phyloP scores from a whole-genome alignment of 2,797 vertebrate species.

The Serranus cabrilla region DNA sequence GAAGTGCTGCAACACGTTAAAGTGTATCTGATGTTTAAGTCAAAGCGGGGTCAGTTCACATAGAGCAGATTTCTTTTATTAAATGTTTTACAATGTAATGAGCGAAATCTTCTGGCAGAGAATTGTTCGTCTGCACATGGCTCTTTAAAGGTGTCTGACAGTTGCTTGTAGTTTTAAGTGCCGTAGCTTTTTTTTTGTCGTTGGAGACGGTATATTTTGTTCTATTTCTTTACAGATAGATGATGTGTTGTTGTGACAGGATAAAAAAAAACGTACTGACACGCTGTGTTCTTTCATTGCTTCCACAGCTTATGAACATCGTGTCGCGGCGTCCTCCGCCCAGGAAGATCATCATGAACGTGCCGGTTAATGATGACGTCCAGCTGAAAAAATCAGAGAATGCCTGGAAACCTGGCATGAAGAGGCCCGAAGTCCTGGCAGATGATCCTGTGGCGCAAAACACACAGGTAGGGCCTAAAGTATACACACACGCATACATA shows the following conservation, averaged over 20 bases:
- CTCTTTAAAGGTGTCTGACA: neutral
- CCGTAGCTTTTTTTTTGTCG: neutral
- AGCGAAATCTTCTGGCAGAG: neutral
- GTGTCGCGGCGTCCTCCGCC: constrained; percentile 85
- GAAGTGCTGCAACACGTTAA: neutral
- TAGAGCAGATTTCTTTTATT: neutral
- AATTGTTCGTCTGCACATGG: neutral
- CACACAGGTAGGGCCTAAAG: constrained; percentile 88
- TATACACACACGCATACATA: neutral
- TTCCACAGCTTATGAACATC: constrained; percentile 81
- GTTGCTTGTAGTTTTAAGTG: neutral
- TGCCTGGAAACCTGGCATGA: constrained; percentile 96
- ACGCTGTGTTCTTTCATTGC: neutral
- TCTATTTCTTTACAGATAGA: neutral
- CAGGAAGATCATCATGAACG: constrained; percentile 95
- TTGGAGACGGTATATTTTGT: neutral
- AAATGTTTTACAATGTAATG: neutral
- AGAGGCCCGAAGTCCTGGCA: constrained; percentile 81
- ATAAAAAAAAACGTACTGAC: neutral
- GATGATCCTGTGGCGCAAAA: constrained; percentile 85
- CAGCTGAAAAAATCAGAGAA: constrained; percentile 96
- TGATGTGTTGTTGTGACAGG: neutral
- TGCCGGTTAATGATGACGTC: constrained; percentile 92
- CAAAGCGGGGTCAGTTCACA: neutral
- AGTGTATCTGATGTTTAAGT: neutral